Percentiles rank a stretch among this genome's conserved stretches.
These are phyloP conservation scores for Pangasius macronema DNA, from an alignment of 2,797 vertebrate genomes.

Conservation along the genomic window DNA sequence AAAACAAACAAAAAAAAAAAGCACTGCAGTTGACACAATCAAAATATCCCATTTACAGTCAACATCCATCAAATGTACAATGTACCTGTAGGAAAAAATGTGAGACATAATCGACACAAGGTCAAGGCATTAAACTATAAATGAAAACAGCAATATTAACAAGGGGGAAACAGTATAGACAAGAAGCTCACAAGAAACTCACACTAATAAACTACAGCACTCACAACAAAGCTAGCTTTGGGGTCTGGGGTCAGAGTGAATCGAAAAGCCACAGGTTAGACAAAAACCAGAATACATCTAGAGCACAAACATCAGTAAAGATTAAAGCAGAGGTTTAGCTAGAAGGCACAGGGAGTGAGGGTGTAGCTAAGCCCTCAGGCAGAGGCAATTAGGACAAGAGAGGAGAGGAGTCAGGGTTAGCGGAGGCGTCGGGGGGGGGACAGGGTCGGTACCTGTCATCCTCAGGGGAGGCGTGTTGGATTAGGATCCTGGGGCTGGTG, in stretches of 20 bases:
- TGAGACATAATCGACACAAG: slow-evolving; percentile 12
- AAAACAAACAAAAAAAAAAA: no score
- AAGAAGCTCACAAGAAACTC: slow-evolving; percentile 31
- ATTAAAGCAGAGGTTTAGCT: slow-evolving; percentile 46
- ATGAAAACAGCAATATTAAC: slow-evolving; percentile 55
- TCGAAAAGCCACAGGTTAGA: slow-evolving; percentile 49
- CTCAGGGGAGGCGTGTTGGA: slow-evolving; percentile 96
- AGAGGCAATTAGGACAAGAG: slow-evolving; percentile 38
- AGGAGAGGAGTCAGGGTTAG: slow-evolving; percentile 37
- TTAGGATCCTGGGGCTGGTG: slow-evolving; percentile 97
- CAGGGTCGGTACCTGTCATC: slow-evolving; percentile 92
- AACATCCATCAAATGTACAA: slow-evolving; percentile 4
- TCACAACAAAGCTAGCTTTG: slow-evolving; percentile 42
- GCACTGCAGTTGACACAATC: background rate
- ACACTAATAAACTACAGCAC: slow-evolving; percentile 31
- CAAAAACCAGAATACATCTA: slow-evolving; percentile 43
- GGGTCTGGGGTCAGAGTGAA: slow-evolving; percentile 38
- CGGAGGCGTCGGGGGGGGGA: slow-evolving; percentile 58
- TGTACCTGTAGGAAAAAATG: background rate
- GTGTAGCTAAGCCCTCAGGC: slow-evolving; percentile 21
- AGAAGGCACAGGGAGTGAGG: slow-evolving; percentile 32
- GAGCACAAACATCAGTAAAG: slow-evolving; percentile 43
- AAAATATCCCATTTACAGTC: background rate
- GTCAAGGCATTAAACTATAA: slow-evolving; percentile 19
- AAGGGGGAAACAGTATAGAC: slow-evolving; percentile 19